Conservation (phyloP, 2,113 vertebrate genomes). For the Pagrus major region DNA sequence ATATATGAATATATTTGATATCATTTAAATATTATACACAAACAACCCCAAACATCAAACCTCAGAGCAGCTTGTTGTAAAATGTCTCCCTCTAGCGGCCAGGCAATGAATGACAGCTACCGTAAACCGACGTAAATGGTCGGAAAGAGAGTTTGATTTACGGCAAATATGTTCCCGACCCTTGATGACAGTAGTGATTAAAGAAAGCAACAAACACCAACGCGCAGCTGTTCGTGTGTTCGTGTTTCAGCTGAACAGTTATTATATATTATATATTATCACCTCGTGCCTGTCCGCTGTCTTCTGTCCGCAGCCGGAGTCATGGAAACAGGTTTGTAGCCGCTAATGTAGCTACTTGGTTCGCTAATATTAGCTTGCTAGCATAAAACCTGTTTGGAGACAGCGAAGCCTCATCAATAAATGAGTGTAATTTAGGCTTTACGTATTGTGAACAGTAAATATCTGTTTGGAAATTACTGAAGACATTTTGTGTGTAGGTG, state of each 20-base stretch:
- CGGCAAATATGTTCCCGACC: background rate
- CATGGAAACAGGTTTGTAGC: slow-evolving; percentile 83
- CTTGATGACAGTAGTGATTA: background rate
- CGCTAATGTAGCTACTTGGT: accelerated
- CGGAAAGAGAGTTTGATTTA: background rate
- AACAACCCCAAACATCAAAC: too few relatives aligned
- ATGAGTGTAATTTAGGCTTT: background rate
- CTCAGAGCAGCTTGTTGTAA: background rate
- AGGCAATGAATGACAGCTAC: background rate
- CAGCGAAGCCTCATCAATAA: background rate
- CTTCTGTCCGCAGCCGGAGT: slow-evolving; percentile 18
- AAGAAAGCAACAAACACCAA: background rate
- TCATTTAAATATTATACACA: too few relatives aligned
- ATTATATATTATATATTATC: accelerated
- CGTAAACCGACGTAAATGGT: slow-evolving; percentile 41
- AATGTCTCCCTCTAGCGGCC: slow-evolving; percentile 41
- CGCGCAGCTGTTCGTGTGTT: accelerated
- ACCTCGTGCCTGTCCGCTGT: accelerated
- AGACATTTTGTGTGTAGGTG: background rate
- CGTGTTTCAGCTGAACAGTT: accelerated
- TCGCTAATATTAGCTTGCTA: slow-evolving; percentile 7
- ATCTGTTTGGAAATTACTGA: too few relatives aligned
- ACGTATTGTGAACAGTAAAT: background rate
- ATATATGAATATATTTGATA: too few relatives aligned
- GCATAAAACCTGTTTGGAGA: background rate